A percentile compares a stretch with the other conserved stretches of the same genome.
Evolutionary conservation across 2,888 invertebrate genomes (phyloP).

Genomic region (Agrochola litura): DNA sequence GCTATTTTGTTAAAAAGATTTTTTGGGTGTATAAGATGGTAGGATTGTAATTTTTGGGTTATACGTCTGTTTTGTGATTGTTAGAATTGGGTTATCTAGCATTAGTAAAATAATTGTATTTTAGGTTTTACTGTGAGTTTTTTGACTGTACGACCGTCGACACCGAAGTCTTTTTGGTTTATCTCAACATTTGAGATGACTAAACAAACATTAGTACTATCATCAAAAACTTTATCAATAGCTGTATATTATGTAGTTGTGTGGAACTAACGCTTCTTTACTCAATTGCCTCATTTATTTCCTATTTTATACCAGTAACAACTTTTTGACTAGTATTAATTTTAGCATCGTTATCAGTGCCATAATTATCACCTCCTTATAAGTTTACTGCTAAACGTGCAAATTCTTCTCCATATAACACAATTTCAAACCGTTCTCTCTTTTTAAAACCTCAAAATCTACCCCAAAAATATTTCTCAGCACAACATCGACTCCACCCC

Average conservation of each 20-base stretch:
- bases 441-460: neutral
- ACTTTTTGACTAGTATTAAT: neutral
- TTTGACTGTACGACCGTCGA: neutral
- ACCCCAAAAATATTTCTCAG: slow-evolving; percentile 27
- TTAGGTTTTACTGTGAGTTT: neutral
- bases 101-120: neutral
- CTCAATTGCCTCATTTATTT: neutral
- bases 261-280: neutral
- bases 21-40: slow-evolving; percentile 6
- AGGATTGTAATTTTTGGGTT: too few species aligned
- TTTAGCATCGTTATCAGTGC: neutral
- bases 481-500: slow-evolving; percentile 74
- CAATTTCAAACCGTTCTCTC: neutral
- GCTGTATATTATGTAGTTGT: too few species aligned
- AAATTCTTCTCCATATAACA: neutral
- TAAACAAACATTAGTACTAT: too few species aligned
- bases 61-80: too few species aligned
- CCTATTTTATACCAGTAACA: too few species aligned
- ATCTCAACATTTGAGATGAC: neutral
- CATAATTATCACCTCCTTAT: neutral
- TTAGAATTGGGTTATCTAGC: neutral
- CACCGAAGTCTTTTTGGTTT: too few species aligned
- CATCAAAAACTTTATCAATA: too few species aligned
- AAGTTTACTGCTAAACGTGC: neutral
- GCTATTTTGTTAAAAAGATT: slow-evolving; percentile 41